These are phyloP conservation scores for Chelmon rostratus DNA, from an alignment of 2,797 vertebrate species.

Conservation along the genomic window DNA sequence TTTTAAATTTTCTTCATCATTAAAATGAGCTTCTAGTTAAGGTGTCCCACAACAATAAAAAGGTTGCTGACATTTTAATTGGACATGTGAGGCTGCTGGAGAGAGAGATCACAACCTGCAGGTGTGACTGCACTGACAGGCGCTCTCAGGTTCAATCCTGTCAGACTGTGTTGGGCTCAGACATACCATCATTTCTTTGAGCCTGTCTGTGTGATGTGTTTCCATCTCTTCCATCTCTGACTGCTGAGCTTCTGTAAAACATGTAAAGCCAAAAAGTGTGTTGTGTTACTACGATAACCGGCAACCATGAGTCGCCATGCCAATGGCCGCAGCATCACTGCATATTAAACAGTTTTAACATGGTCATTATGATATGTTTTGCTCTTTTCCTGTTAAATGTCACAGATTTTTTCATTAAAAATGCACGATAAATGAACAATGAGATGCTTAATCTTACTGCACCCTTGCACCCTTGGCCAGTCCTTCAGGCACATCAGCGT, in stretches of 20 bases:
- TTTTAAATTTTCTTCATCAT: neutral
- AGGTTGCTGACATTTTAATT: neutral
- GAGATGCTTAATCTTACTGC: neutral
- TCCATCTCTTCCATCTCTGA: neutral
- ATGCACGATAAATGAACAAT: neutral
- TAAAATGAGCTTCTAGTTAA: neutral
- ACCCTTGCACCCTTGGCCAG: neutral
- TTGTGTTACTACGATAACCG: slow-evolving; percentile 25
- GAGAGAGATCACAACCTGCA: neutral
- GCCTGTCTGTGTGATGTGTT: neutral
- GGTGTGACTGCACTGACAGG: neutral
- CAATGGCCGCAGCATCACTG: neutral
- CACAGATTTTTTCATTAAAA: neutral
- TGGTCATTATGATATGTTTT: neutral
- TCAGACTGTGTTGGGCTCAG: neutral
- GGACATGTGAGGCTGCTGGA: neutral
- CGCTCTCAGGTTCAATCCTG: neutral
- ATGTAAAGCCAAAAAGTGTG: neutral
- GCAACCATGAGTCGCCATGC: neutral
- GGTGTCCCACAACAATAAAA: neutral
- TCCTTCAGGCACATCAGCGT: slow-evolving; percentile 11
- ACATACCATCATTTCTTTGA: neutral
- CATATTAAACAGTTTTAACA: slow-evolving; percentile 3
- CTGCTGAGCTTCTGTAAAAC: neutral
- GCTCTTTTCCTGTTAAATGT: neutral